These are phyloP conservation scores for Panzeria rudis DNA, from an alignment of 2,888 invertebrate species.

Conservation along the genomic window DNA sequence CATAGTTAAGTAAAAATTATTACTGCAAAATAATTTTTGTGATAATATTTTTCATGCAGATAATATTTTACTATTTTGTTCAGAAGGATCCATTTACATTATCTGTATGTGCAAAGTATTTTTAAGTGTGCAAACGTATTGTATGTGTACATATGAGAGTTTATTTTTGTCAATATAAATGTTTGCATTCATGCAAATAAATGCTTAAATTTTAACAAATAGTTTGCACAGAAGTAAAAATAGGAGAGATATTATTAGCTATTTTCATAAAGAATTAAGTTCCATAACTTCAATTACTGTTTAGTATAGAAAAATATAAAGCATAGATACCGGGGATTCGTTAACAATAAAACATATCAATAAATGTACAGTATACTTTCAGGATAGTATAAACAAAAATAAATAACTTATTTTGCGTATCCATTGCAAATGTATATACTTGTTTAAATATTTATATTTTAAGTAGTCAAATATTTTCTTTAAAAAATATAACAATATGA, in stretches of 20 bases:
- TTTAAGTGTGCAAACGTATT: background rate
- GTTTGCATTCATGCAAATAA: slow-evolving; percentile 27
- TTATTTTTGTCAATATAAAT: background rate
- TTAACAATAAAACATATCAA: slow-evolving; percentile 26
- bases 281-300: slow-evolving; percentile 6
- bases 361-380: slow-evolving; percentile 8
- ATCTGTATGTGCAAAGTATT: background rate
- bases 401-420: background rate
- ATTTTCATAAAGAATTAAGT: slow-evolving; percentile 12
- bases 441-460: slow-evolving; percentile 33
- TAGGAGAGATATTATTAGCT: slow-evolving; percentile 17
- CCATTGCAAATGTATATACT: background rate
- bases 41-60: slow-evolving; percentile 23
- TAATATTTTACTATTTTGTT: slow-evolving; percentile 22
- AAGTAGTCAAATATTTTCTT: slow-evolving; percentile 25
- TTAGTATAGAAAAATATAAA: background rate
- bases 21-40: slow-evolving; percentile 37
- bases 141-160: background rate
- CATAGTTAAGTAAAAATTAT: slow-evolving; percentile 10
- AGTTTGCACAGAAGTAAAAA: slow-evolving; percentile 18
- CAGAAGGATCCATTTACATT: slow-evolving; percentile 1
- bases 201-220: slow-evolving; percentile 37
- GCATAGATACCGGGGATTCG: background rate
- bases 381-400: background rate
- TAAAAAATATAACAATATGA: background rate